Evolutionary conservation across 1,140 invertebrate species (phyloP), one percentile per base, ranked within the genome.

Genomic region (Microvelia longipes): DNA sequence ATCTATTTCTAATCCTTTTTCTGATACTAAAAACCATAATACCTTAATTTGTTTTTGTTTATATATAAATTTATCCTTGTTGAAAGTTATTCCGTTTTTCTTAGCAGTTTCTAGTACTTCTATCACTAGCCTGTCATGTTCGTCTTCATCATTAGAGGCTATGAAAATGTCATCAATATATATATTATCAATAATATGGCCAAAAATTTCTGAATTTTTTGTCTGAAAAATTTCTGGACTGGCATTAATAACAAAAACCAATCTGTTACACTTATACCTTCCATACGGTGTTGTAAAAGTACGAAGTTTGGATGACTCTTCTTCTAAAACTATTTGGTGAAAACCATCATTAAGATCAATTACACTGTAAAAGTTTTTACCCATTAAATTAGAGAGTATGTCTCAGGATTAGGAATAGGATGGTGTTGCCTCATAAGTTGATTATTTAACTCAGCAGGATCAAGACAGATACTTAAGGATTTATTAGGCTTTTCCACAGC

Each of bases 31-130:
- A 65, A 75, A 71, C 1, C 79, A 80, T 35, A 82, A 71, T 73
- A 78, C 80, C 60, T 75, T 76, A 14, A 81, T 72, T 67, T 76
- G 73, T 79, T 76, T 75, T 82, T 83, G 13, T 75, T 74, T 61
- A 71, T 73, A 74, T 5, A 50, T 50, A 50, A 50, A 50, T 50
- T 50, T 50, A 50, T 50, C 35, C 35, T 50, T 50, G 19, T 81
- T 80, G 62, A 81, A 74, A 68, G 75, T 78, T n/a, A 82, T 71
- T 70, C 77, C 75, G 71, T 75, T 73, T 66, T 77, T 50, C 67
- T 70, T 73, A 15, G 77, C 77, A 5, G 29, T 62, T 60, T 68
- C 30, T 14, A 62, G 68, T 29, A 62, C 29, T 61, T 68, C 35
- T 28, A n/a, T 68, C 50, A 25, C 19, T 68, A 28, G 13, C 29